These are phyloP conservation scores for Lissonota sp. DNA, from an alignment of 2,888 invertebrate genomes.

Conservation along the genomic window DNA sequence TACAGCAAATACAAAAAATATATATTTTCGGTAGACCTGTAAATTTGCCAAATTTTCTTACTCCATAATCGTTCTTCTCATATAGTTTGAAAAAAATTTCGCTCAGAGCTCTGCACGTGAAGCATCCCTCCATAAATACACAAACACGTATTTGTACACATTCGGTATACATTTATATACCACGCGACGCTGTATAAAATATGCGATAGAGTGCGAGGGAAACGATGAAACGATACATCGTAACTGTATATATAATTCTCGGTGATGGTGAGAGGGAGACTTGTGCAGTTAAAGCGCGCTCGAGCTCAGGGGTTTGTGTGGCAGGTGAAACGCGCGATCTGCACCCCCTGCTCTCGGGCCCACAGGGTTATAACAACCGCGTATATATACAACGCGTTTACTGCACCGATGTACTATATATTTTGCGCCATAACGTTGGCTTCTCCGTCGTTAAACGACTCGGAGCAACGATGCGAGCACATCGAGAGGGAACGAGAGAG, in stretches of 20 bases:
- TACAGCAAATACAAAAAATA: no score
- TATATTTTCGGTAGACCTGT: no score
- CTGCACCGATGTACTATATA: slow-evolving; percentile 37
- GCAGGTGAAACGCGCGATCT: slow-evolving; percentile 49
- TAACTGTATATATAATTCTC: slow-evolving; percentile 6
- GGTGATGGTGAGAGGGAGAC: slow-evolving; percentile 10
- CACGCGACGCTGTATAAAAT: slow-evolving; percentile 23
- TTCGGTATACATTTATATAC: not conserved
- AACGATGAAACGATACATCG: slow-evolving; percentile 41
- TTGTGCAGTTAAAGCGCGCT: slow-evolving; percentile 47
- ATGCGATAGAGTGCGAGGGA: slow-evolving; percentile 27
- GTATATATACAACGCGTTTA: slow-evolving; percentile 30
- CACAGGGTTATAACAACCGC: slow-evolving; percentile 5
- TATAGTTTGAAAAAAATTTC: no score
- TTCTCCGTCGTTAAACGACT: slow-evolving; percentile 66
- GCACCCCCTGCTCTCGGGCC: slow-evolving; percentile 10
- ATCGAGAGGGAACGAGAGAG: slow-evolving; percentile 8
- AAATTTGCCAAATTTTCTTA: no score
- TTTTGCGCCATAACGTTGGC: slow-evolving; percentile 53
- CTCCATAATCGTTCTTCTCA: no score
- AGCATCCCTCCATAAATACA: no score
- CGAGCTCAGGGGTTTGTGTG: slow-evolving; percentile 29
- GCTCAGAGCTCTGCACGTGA: no score
- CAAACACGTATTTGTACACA: no score
- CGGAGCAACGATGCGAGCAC: slow-evolving; percentile 66